These are phyloP conservation scores for Nanorana parkeri DNA, from an alignment of 2,113 vertebrate genomes.

Conservation along the genomic window DNA sequence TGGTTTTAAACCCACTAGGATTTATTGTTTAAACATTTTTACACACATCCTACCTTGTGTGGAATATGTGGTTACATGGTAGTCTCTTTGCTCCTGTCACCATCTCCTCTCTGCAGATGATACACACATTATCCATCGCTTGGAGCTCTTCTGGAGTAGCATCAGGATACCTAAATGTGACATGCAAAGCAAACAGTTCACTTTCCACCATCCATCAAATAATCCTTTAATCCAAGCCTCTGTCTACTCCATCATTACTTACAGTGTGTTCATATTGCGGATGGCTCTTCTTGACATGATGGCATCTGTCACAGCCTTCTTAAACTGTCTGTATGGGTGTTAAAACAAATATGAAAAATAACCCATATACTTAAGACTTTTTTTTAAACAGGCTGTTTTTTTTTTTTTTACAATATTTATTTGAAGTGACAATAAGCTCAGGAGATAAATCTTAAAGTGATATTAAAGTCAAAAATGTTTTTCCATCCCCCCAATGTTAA, in stretches of 20 bases:
- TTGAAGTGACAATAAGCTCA: too few relatives aligned
- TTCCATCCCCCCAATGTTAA: too few relatives aligned
- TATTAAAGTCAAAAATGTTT: too few relatives aligned
- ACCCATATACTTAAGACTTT: too few relatives aligned
- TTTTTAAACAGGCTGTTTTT: too few relatives aligned
- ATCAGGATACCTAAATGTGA: slow-evolving; percentile 84
- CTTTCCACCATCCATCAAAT: background rate
- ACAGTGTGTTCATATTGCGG: slow-evolving; percentile 98
- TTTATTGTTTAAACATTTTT: too few relatives aligned
- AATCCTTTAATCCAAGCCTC: background rate
- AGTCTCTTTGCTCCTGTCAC: slow-evolving; percentile 93
- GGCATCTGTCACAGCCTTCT: slow-evolving; percentile 94
- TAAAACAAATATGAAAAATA: background rate
- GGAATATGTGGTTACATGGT: slow-evolving; percentile 97
- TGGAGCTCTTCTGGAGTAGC: slow-evolving; percentile 92
- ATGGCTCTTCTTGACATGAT: slow-evolving; percentile 97
- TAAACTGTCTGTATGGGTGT: slow-evolving; percentile 84
- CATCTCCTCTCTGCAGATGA: slow-evolving; percentile 97
- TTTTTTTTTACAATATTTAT: too few relatives aligned
- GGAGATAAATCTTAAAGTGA: too few relatives aligned
- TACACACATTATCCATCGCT: slow-evolving; percentile 93
- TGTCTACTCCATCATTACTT: slow-evolving; percentile 62
- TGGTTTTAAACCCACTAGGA: too few relatives aligned
- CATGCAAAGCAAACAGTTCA: background rate
- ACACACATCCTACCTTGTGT: slow-evolving; percentile 81